Evolutionary conservation across 2,888 invertebrate species (phyloP), one percentile per base, ranked within the genome.

Genomic region (Diplazon laetatorius): DNA sequence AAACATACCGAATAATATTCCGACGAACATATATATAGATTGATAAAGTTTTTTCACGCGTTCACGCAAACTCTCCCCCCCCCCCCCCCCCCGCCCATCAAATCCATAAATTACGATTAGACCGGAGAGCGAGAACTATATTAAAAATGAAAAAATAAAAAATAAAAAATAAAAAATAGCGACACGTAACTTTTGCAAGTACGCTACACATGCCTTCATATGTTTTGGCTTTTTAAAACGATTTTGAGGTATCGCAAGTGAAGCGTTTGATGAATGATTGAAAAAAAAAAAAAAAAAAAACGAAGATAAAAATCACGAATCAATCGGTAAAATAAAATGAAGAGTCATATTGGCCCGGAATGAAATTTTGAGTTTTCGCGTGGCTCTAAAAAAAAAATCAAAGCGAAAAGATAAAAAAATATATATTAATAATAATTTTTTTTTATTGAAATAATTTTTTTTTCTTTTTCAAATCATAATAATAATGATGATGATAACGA

Each of bases 221-320:
- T 89, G 90, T 90, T 90, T 90, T 90, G 89, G 90, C 89, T 89
- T 88, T 81, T 85, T 83, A 86, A n/a, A 84, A 85, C 80, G 84
- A 86, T 84, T 76, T 78, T 78, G 74, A 78, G 72, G 66, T 70
- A 72, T 70, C 65, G 76, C 66, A 73, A 48, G 70, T n/a, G n/a
- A n/a, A n/a, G n/a, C n/a, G n/a, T n/a, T 62, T 30, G 57, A 76
- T 62, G 68, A 80, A 72, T 62, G 44, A 74, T 42, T 22, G 30
- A 71, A 48, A 57, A 42, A 68, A 60, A 70, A 18, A 59, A 50
- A 63, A 14, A 69, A 39, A 66, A 37, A 70, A 63, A 46, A 44
- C 6, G 20, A 44, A 76, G 42, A 52, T 10, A 37, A 48, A 70
- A 16, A 48, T 44, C 16, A 48, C 39, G 46, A 62, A 59, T 55